Conservation (phyloP, 2,888 invertebrate species). For the Eilema griseolum region DNA sequence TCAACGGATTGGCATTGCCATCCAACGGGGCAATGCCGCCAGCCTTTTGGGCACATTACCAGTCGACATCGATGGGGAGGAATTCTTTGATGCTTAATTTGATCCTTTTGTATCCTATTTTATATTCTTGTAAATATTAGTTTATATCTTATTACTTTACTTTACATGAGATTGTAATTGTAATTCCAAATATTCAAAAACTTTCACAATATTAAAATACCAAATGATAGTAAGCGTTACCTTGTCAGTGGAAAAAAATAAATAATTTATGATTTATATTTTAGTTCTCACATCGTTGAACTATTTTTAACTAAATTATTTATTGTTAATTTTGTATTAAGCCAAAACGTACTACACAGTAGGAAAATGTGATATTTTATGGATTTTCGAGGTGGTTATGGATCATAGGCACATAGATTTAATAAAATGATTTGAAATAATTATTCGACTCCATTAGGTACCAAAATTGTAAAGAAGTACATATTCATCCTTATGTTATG, state of each 20-base stretch:
- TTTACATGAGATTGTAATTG: too few relatives aligned
- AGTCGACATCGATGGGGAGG: too few relatives aligned
- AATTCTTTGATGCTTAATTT: too few relatives aligned
- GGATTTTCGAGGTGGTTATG: slow-evolving; percentile 12
- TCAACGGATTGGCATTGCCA: too few relatives aligned
- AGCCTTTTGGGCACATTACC: too few relatives aligned
- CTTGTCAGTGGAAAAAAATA: not conserved
- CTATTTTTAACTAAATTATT: not conserved
- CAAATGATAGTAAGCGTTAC: not conserved
- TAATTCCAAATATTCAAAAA: too few relatives aligned
- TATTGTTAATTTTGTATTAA: not conserved
- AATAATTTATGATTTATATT: not conserved
- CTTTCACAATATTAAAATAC: too few relatives aligned
- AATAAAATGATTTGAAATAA: not conserved
- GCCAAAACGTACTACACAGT: not conserved
- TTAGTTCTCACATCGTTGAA: not conserved
- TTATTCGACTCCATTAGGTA: not conserved
- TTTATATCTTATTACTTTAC: too few relatives aligned
- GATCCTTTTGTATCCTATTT: too few relatives aligned
- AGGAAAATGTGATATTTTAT: not conserved
- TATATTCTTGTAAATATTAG: too few relatives aligned
- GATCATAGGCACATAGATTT: not conserved
- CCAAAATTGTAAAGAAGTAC: not conserved
- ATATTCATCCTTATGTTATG: not conserved
- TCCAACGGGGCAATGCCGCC: too few relatives aligned